Evolutionary conservation across 2,888 invertebrate species (phyloP), one percentile per base, ranked within the genome.

Genomic region (Volucella inflata): DNA sequence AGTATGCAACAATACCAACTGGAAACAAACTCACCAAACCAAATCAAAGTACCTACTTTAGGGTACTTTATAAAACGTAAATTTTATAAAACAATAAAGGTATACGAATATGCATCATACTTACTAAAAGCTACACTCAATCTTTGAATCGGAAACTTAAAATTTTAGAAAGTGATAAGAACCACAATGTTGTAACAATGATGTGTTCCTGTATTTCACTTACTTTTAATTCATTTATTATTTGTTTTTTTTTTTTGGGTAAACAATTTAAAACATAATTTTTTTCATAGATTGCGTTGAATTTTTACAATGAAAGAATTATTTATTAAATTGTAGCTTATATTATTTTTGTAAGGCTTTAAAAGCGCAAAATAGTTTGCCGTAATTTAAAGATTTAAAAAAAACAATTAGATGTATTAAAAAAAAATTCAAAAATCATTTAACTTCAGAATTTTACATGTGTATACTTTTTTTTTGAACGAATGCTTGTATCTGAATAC

Each of bases 261-360:
- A 75, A 71, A 81, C 65, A 82, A 53, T 72, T 44, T 77, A 53
- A 72, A 17, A 55, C 67, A 72, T n/a, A n/a, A n/a, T 72, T 60
- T 55, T 38, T 48, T 70, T 82, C 76, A 65, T 46, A 30, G 80
- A 75, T 62, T 64, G 68, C 46, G 38, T 64, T 64, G 65, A 72
- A 50, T 50, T 65, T 53, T 50, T 53, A 72, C 51, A 67, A 10
- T 42, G 67, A 59, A 51, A 62, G 21, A 59, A 50, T 40, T 40
- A 53, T 48, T 46, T 55, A 17, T 42, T 44, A 72, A 55, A 60
- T 42, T 46, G 16, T 70, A 57, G 42, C 77, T 48, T n/a, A 62
- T 57, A 21, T 11, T 17, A 70, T 64, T 44, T 74, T 74, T 78
- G 38, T 50, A 48, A 12, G 68, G 79, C 83, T 79, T 79, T 79